Base-by-base conservation (phyloP, 2,113 vertebrate species). In the Columba janthina region DNA sequence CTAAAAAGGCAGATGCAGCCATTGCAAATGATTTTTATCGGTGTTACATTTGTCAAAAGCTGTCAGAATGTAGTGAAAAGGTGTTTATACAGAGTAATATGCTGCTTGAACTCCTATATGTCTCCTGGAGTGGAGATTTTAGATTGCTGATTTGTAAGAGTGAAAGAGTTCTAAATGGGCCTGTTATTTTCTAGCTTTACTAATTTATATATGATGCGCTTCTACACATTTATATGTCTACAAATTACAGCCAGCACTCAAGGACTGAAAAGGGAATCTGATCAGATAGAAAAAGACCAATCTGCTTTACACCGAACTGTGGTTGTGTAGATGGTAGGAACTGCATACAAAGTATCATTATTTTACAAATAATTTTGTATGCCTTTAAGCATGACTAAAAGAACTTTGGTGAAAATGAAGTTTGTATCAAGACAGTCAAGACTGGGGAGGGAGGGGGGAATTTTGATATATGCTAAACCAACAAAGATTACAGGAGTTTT, bases 21-120 rank as follows among this genome's bases (percentile, higher is more conserved):
- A 85, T 96, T 94, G 88, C 91, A 95, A 96, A 96, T 93, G 40
- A 92, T 95, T 96, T 97, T 93, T 11, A 69, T 96, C n/a, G 1
- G 53, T 85, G 92, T 88, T 96, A 92, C 56, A 90, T 96, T 96
- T 96, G 92, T 95, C 95, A 96, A 92, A 96, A 95, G 88, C 90
- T 96, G 94, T 96, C 95, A 96, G 65, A 92, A 71, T 48, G 28
- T 93, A 94, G 92, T 86, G 84, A 93, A 94, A 95, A 92, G 85
- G 90, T 94, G 93, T 92, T 95, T 96, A 83, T 93, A 93, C 44
- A 84, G 79, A 86, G 69, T 84, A 95, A 94, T 94, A 88, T 81
- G 75, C 88, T 74, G 88, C 79, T 92, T 96, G 94, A 93, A 93
- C 94, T 95, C 89, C 72, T 96, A 60, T 74, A 65, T 28, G 5